Evolutionary conservation across 2,888 invertebrate genomes (phyloP).

Genomic region (Pachymerium ferrugineum): DNA sequence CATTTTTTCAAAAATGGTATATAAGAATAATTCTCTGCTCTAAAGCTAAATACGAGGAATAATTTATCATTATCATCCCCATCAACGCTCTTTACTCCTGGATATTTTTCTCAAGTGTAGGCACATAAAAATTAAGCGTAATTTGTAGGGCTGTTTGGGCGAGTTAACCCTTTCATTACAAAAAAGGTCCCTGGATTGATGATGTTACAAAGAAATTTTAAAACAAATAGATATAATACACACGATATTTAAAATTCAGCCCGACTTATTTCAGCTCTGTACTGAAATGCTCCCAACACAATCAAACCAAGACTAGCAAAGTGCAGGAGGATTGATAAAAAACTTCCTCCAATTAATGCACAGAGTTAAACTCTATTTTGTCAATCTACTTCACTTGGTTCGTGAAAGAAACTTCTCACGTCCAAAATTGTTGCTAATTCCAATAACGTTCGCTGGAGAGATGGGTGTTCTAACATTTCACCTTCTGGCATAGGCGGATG

Average conservation of each 20-base stretch:
- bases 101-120: slow-evolving; percentile 15
- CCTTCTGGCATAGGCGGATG: slow-evolving; percentile 80
- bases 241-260: neutral
- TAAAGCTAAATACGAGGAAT: neutral
- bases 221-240: neutral
- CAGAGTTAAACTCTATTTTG: slow-evolving; percentile 18
- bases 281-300: slow-evolving; percentile 32
- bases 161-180: neutral
- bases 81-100: neutral
- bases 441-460: slow-evolving; percentile 69
- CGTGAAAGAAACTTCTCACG: slow-evolving; percentile 66
- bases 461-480: slow-evolving; percentile 77
- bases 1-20: slow-evolving; percentile 15
- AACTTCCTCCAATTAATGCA: neutral
- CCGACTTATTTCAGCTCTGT: neutral
- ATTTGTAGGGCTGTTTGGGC: neutral
- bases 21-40: slow-evolving; percentile 22
- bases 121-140: slow-evolving; percentile 25
- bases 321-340: neutral
- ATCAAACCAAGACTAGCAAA: slow-evolving; percentile 7
- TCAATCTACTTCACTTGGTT: slow-evolving; percentile 46
- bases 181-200: slow-evolving; percentile 13
- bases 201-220: neutral
- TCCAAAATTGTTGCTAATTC: slow-evolving; percentile 79
- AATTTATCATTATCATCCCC: neutral